Percentiles rank a stretch among this genome's conserved stretches.
Conservation (phyloP, 2,797 vertebrate genomes). For the Rhadinocentrus ornatus region DNA sequence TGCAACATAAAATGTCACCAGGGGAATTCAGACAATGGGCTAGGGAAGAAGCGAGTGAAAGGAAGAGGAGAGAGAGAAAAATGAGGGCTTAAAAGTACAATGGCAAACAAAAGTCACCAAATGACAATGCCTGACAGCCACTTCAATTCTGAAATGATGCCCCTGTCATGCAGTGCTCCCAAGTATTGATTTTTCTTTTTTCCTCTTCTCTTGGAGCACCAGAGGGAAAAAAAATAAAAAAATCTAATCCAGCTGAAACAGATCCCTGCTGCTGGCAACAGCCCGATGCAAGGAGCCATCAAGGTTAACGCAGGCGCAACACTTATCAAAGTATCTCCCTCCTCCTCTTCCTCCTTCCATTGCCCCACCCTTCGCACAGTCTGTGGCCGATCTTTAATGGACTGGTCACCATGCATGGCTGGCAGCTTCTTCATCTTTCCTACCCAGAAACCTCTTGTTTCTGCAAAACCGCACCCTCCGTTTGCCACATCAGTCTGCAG, state of each 20-base stretch:
- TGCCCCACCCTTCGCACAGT: conserved; percentile 65
- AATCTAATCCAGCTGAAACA: conserved; percentile 90
- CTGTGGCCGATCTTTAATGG: conserved; percentile 86
- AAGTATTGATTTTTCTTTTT: conserved; percentile 92
- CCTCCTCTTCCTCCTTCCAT: conserved; percentile 77
- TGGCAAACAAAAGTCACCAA: conserved; percentile 94
- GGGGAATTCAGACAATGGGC: conserved; percentile 89
- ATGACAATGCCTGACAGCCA: conserved; percentile 94
- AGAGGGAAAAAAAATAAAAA: conserved; percentile 83
- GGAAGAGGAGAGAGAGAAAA: conserved; percentile 83
- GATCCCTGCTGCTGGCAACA: conserved; percentile 74
- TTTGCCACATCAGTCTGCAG: conserved; percentile 67
- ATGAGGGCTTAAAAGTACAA: conserved; percentile 95
- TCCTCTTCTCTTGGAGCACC: conserved; percentile 42
- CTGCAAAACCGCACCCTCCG: conserved; percentile 53
- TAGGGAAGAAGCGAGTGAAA: conserved; percentile 68
- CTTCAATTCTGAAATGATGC: conserved; percentile 97
- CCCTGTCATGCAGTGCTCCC: conserved; percentile 84
- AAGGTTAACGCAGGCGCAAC: conserved; percentile 95
- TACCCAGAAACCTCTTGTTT: conserved; percentile 50
- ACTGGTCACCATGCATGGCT: conserved; percentile 84
- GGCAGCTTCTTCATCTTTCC: conserved; percentile 79
- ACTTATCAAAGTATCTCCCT: conserved; percentile 94
- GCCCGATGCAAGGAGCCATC: conserved; percentile 86
- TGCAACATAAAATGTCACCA: conserved; percentile 84